Conservation (phyloP, 2,113 vertebrate species). For the Isichthys henryi region DNA sequence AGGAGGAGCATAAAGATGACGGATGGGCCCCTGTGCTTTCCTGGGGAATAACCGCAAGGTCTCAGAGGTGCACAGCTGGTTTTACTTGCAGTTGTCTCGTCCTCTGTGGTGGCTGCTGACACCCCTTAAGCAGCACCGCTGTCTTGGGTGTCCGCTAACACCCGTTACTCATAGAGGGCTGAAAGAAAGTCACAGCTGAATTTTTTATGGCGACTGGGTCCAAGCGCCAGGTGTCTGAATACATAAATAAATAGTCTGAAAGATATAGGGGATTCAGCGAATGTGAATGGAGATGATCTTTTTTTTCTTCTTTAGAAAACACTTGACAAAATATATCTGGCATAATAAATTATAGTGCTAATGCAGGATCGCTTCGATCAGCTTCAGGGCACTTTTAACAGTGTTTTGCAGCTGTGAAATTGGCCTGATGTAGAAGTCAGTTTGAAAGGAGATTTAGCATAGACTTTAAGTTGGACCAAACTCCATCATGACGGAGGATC, state of each 20-base stretch:
- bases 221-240: neutral
- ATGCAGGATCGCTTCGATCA: neutral
- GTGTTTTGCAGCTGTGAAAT: neutral
- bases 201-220: neutral
- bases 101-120: neutral
- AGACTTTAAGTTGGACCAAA: neutral
- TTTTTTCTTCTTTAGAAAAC: neutral
- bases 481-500: neutral
- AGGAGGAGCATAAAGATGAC: constrained; percentile 32
- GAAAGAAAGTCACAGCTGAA: neutral
- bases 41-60: constrained; percentile 34
- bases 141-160: neutral
- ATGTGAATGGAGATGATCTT: neutral
- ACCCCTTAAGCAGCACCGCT: neutral
- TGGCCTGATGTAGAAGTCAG: neutral
- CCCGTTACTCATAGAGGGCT: neutral
- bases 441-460: neutral
- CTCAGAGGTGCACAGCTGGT: constrained; percentile 19
- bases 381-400: neutral
- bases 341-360: neutral
- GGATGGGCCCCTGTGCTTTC: constrained; percentile 39
- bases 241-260: neutral
- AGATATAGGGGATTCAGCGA: neutral
- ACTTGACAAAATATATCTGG: constrained; percentile 1
- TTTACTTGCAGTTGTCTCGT: neutral